These are phyloP conservation scores for Xerus inauris DNA, from an alignment of 2,113 vertebrate species.

Conservation along the genomic window DNA sequence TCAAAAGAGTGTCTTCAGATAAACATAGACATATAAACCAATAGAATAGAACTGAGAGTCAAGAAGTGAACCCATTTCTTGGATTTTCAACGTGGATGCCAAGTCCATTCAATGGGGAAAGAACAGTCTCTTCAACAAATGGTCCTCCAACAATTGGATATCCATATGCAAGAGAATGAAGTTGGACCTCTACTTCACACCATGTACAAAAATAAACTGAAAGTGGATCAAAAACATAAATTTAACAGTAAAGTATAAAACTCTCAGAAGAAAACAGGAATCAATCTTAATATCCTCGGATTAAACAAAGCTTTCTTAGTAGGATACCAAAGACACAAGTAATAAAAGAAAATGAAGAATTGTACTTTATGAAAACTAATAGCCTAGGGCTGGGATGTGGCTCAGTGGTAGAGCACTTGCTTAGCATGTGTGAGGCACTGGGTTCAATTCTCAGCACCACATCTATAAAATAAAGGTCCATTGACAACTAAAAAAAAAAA, in stretches of 20 bases:
- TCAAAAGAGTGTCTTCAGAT: neutral
- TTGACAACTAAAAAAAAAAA: no score
- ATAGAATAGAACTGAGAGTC: neutral
- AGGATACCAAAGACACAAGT: neutral
- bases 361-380: neutral
- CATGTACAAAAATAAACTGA: neutral
- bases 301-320: slow-evolving; percentile 36
- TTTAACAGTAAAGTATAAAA: slow-evolving; percentile 18
- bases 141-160: neutral
- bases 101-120: slow-evolving; percentile 9
- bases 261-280: neutral
- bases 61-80: slow-evolving; percentile 13
- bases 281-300: slow-evolving; percentile 12
- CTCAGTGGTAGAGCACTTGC: no score
- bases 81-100: neutral
- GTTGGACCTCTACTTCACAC: neutral
- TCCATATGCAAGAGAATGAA: neutral
- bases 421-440: no score
- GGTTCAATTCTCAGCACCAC: no score
- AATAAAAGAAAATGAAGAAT: slow-evolving; percentile 9
- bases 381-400: no score
- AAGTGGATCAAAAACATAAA: neutral
- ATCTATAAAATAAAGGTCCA: no score
- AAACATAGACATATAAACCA: neutral
- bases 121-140: slow-evolving; percentile 21